Evolutionary conservation across 2,888 invertebrate species (phyloP), one percentile per base, ranked within the genome.

Genomic region (Lycia hirtaria): DNA sequence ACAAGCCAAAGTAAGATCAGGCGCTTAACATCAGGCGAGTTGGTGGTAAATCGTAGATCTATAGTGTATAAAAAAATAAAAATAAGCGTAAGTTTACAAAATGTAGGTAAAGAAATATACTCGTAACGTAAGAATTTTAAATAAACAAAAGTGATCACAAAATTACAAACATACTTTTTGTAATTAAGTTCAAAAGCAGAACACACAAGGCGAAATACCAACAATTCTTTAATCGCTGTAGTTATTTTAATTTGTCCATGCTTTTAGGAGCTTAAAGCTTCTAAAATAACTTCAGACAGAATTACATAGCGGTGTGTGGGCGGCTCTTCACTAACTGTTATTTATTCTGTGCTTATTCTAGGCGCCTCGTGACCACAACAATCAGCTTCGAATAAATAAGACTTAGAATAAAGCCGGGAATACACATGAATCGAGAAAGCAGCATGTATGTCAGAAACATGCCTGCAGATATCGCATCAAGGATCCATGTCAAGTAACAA

Each of bases 311-410:
- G 19, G 24, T 41, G 45, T 54, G 65, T 64, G 61, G 62, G 59
- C 51, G 57, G 54, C 51, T 50, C 10, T n/a, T 59, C 4, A 24
- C 4, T 9, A 40, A 40, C 38, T 40, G 22, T 38, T 14, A 22
- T 22, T 22, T 22, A 22, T 12, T 12, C 30, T 44, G 15, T 44
- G 17, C 7, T 4, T 14, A 17, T 5, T 1, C 22, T 32, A 20
- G 60, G 62, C 64, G 64, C 66, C 62, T 64, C 62, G 62, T 56
- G 67, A 62, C 44, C 65, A 69, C 63, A 75, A 75, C 75, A 80
- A 43, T 30, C 14, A n/a, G n/a, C n/a, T 14, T 22, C 15, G 24
- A 32, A 50, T 49, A 43, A 51, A 51, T 33, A 51, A 24, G 35
- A 51, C 57, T 37, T 52, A 14, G 37, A 55, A 60, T 52, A n/a